Percentiles rank a stretch among this genome's conserved stretches.
Evolutionary conservation across 1,140 invertebrate genomes (phyloP).

Genomic region (Cyclina sinensis): DNA sequence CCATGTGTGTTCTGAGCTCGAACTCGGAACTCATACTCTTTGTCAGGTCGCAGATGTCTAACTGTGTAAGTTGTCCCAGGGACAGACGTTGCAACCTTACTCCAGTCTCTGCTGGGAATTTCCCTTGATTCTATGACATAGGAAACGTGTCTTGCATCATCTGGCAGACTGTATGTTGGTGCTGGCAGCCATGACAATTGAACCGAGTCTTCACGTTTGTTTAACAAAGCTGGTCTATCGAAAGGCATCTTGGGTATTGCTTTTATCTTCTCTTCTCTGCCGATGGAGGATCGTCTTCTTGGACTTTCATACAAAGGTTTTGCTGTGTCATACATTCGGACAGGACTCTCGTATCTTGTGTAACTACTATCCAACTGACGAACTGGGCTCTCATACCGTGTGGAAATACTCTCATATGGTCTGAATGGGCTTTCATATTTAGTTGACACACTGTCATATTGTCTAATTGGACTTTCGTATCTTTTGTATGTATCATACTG

Average conservation of each 20-base stretch:
- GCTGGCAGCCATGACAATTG: conserved; percentile 82
- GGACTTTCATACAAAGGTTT: conserved; percentile 38
- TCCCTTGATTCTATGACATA: conserved; percentile 82
- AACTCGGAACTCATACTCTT: conserved; percentile 83
- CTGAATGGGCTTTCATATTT: conserved; percentile 16
- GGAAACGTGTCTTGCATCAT: conserved; percentile 76
- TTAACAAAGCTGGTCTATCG: conserved; percentile 79
- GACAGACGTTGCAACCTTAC: conserved; percentile 77
- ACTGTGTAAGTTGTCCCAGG: conserved; percentile 75
- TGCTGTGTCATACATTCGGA: not conserved
- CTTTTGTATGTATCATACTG: not conserved
- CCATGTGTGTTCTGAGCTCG: conserved; percentile 81
- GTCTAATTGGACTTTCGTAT: conserved; percentile 16
- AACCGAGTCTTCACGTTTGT: conserved; percentile 74
- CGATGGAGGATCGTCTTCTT: not conserved
- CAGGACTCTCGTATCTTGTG: conserved; percentile 31
- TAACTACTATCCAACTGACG: not conserved
- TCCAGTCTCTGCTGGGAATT: conserved; percentile 82
- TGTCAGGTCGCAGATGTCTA: conserved; percentile 77
- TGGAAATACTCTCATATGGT: not conserved
- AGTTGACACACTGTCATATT: conserved; percentile 2
- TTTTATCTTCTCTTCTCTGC: conserved; percentile 15
- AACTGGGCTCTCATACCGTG: conserved; percentile 18
- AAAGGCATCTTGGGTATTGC: conserved; percentile 77
- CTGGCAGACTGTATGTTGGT: conserved; percentile 73